Base-by-base conservation (phyloP, 1,140 invertebrate genomes). In the Drosophila bifasciata region DNA sequence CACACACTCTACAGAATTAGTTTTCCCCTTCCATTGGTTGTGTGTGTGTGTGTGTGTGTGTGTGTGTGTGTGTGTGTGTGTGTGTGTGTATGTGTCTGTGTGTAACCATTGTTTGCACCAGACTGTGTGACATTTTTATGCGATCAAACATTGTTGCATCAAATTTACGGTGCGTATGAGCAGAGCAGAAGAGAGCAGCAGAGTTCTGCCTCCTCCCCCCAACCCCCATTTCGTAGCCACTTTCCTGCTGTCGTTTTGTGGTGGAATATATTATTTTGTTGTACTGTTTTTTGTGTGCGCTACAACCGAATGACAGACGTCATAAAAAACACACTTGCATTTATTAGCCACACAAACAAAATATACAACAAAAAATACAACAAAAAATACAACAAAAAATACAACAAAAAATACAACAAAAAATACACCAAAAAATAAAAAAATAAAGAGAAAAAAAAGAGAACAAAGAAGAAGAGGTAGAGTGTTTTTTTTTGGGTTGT, bases 141-240 rank as follows among this genome's bases (percentile, higher is more conserved):
- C 80, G 64, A 63, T 76, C 73, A 80, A 86, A 88, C 81, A 81
- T 86, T 85, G 81, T 85, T 85, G 83, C 81, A 85, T 81, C 81
- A 80, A 85, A 86, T 85, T 85, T 86, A 86, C 81, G 81, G 81
- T 85, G 81, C 73, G 81, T 85, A 86, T 85, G 81, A 85, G 81
- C 86, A 85, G 81, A 77, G n/a, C 68, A 58, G 67, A 45, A 51
- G 32, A 39, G 15, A 17, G 6, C 16, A 25, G 8, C 28, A 36
- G 32, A 3, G 32, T 13, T 19, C 3, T 16, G 15, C 40, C 52
- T 16, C 25, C 39, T 41, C 48, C 66, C 49, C 21, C 19, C 48
- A 61, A n/a, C n/a, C 69, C 19, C n/a, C 32, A 32, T 56, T 52
- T 49, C 50, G 55, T 48, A 56, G 55, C 74, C 69, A 68, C 74